Conservation (phyloP, 2,888 invertebrate genomes). For the Sepioteuthis lessoniana region DNA sequence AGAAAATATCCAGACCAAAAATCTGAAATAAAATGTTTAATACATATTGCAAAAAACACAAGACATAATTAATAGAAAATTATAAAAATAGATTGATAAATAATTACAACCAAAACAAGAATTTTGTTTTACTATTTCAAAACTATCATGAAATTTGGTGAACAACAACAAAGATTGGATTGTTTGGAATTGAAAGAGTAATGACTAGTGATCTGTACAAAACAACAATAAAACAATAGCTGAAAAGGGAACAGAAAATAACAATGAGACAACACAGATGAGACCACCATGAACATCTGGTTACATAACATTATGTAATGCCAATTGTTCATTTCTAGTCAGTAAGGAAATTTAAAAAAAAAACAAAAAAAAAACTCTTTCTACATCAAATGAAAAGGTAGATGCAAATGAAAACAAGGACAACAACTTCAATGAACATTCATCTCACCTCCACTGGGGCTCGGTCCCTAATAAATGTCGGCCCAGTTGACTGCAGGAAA, state of each 20-base stretch:
- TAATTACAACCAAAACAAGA: neutral
- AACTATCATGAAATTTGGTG: too few species aligned
- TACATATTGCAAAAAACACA: neutral
- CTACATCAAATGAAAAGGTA: neutral
- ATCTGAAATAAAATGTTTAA: neutral
- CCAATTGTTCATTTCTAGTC: too few species aligned
- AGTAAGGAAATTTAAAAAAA: too few species aligned
- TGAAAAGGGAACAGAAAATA: too few species aligned
- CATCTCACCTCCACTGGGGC: neutral
- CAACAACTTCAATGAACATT: neutral
- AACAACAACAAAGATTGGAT: neutral
- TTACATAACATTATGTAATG: too few species aligned
- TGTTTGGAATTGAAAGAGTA: neutral
- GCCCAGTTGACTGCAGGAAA: conserved; percentile 11
- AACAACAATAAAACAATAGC: too few species aligned
- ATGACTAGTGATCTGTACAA: neutral
- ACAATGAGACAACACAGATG: too few species aligned
- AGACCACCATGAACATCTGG: too few species aligned
- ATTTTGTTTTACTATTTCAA: neutral
- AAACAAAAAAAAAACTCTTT: too few species aligned
- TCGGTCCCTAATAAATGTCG: neutral
- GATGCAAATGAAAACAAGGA: neutral
- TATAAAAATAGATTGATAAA: neutral
- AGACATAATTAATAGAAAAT: too few species aligned
- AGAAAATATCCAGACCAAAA: neutral